Conservation (phyloP, 2,888 invertebrate species). For the Apoderus coryli region DNA sequence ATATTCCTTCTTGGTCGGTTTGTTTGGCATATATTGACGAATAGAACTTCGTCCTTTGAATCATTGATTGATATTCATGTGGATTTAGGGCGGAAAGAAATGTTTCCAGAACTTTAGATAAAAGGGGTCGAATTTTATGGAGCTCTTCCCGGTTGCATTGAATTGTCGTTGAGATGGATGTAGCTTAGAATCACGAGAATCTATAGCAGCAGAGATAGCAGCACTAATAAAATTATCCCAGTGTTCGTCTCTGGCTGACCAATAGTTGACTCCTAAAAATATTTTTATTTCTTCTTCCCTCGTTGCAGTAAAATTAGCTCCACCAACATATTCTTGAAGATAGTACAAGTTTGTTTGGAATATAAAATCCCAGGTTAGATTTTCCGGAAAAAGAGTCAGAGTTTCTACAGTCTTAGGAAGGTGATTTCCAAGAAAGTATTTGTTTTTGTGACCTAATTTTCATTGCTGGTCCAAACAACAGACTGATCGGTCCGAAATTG, state of each 20-base stretch:
- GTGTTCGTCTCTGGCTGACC: conserved; percentile 9
- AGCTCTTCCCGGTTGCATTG: conserved; percentile 1
- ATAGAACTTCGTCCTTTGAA: conserved; percentile 14
- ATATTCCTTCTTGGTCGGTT: conserved; percentile 12
- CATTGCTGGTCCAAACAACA: too few relatives aligned
- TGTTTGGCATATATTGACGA: conserved; percentile 12
- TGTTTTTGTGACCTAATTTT: too few relatives aligned
- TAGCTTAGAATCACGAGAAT: conserved; percentile 14
- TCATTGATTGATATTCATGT: conserved; percentile 11
- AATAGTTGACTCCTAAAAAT: conserved; percentile 12
- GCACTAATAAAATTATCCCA: conserved; percentile 9
- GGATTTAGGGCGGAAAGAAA: conserved; percentile 9
- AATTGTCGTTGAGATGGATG: conserved; percentile 17
- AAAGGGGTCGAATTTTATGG: conserved; percentile 5
- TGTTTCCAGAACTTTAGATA: conserved; percentile 6
- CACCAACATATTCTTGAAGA: too few relatives aligned
- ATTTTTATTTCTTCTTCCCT: too few relatives aligned
- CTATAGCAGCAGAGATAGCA: conserved; percentile 10
- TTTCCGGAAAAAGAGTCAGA: too few relatives aligned
- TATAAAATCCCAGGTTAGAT: too few relatives aligned
- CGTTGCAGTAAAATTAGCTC: too few relatives aligned
- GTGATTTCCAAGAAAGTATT: too few relatives aligned
- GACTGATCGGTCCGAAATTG: too few relatives aligned
- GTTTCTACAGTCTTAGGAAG: too few relatives aligned
- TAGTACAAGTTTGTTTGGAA: too few relatives aligned